These are phyloP conservation scores for Archocentrus centrarchus DNA, from an alignment of 2,113 vertebrate genomes.

Conservation along the genomic window DNA sequence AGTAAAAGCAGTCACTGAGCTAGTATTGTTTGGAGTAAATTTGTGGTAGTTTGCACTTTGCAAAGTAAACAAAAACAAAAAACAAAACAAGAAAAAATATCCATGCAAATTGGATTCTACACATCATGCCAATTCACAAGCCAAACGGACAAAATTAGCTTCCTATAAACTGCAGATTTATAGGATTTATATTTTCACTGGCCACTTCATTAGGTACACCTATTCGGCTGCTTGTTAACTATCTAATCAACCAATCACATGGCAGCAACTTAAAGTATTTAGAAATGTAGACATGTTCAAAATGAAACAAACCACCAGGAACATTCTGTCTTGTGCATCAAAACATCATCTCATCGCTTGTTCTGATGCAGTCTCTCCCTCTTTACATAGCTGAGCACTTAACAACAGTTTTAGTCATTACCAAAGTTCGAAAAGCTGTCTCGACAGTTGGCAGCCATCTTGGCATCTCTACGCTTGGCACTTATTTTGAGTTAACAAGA, in stretches of 20 bases:
- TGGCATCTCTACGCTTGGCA: neutral
- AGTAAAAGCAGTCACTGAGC: neutral
- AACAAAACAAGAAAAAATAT: no score
- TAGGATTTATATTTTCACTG: neutral
- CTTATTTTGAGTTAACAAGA: slow-evolving; percentile 1
- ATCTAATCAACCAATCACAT: neutral
- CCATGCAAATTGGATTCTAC: no score
- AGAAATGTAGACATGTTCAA: no score
- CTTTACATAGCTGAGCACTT: neutral
- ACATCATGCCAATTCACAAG: no score
- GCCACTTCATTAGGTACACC: neutral
- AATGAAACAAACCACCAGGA: no score
- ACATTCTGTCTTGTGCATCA: neutral
- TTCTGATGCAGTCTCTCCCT: neutral
- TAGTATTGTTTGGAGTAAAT: no score
- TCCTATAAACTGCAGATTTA: no score
- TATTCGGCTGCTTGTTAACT: neutral
- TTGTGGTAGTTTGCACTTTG: no score
- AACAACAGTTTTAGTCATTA: neutral
- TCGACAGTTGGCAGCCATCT: neutral
- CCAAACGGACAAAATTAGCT: no score
- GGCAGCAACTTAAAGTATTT: no score
- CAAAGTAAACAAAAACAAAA: no score
- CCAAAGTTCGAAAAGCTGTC: neutral
- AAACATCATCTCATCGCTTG: neutral